A percentile compares a stretch with the other conserved stretches of the same genome.
These are phyloP conservation scores for Cephalopterus ornatus DNA, from an alignment of 2,113 vertebrate genomes.

Conservation along the genomic window DNA sequence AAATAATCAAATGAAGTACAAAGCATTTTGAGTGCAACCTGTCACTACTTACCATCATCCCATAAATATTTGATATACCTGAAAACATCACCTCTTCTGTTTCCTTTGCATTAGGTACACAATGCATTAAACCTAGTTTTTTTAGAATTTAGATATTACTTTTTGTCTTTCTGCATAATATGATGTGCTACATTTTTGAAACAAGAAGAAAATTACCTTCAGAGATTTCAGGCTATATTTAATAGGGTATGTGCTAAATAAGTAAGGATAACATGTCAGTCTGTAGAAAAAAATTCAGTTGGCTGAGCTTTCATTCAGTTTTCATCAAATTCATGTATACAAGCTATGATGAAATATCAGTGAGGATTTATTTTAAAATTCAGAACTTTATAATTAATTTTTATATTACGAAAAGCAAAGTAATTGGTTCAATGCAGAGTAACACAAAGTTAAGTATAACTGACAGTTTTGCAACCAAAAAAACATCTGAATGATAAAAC, in stretches of 20 bases:
- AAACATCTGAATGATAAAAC: not conserved
- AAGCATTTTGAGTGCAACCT: not conserved
- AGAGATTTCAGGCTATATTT: not conserved
- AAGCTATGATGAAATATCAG: not conserved
- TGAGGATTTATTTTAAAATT: not conserved
- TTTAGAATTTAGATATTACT: not conserved
- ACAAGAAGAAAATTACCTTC: not conserved
- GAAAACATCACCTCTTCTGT: not conserved
- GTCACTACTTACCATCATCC: not conserved
- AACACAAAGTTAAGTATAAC: not conserved
- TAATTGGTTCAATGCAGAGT: not conserved
- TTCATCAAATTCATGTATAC: not conserved
- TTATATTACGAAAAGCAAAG: not conserved
- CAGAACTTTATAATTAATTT: not conserved
- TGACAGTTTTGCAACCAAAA: not conserved
- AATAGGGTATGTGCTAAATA: not conserved
- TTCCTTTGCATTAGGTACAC: not conserved
- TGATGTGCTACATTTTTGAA: not conserved
- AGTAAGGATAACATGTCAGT: not conserved
- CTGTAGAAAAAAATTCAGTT: not conserved
- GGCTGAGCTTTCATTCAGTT: not conserved
- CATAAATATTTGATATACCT: conserved; percentile 24
- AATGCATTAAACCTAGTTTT: not conserved
- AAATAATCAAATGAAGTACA: not conserved
- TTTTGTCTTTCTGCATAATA: not conserved